These are phyloP conservation scores for Solea senegalensis DNA, from an alignment of 2,113 vertebrate species.

Conservation along the genomic window DNA sequence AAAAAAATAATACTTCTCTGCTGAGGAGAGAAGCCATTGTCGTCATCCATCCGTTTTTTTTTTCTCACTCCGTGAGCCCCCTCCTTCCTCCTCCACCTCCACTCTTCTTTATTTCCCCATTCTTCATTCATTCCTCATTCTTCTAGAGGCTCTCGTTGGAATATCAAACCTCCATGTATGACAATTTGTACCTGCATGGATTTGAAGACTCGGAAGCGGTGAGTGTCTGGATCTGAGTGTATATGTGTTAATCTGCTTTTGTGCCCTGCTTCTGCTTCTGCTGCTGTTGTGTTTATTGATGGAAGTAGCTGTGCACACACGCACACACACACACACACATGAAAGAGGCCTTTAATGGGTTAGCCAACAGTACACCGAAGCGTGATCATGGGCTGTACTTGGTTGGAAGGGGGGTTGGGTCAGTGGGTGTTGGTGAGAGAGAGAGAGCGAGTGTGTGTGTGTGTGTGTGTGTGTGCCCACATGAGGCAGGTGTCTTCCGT, in stretches of 20 bases:
- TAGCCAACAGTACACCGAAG: conserved; percentile 49
- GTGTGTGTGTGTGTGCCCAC: conserved; percentile 28
- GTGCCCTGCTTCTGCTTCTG: conserved; percentile 6
- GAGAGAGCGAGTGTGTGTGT: conserved; percentile 18
- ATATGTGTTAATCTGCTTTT: conserved; percentile 36
- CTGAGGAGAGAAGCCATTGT: conserved; percentile 70
- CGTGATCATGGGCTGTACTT: conserved; percentile 60
- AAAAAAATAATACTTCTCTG: conserved; percentile 39
- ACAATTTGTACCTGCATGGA: conserved; percentile 81
- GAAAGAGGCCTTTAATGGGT: conserved; percentile 54
- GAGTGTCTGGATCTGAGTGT: conserved; percentile 53
- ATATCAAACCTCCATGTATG: conserved; percentile 80
- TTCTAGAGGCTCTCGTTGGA: conserved; percentile 70
- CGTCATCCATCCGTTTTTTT: conserved; percentile 69
- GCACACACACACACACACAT: conserved; percentile 25
- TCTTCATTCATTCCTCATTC: conserved; percentile 47
- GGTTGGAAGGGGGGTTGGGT: conserved; percentile 64
- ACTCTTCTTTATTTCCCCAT: conserved; percentile 50
- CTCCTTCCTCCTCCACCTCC: conserved; percentile 60
- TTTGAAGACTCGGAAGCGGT: conserved; percentile 80
- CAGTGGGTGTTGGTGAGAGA: conserved; percentile 28
- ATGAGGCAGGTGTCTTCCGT: conserved; percentile 62
- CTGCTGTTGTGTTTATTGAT: conserved; percentile 45
- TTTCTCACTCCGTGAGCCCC: conserved; percentile 54
- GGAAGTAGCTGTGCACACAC: conserved; percentile 36